Conservation (phyloP, 2,888 invertebrate species). For the Dasypolia templi region DNA sequence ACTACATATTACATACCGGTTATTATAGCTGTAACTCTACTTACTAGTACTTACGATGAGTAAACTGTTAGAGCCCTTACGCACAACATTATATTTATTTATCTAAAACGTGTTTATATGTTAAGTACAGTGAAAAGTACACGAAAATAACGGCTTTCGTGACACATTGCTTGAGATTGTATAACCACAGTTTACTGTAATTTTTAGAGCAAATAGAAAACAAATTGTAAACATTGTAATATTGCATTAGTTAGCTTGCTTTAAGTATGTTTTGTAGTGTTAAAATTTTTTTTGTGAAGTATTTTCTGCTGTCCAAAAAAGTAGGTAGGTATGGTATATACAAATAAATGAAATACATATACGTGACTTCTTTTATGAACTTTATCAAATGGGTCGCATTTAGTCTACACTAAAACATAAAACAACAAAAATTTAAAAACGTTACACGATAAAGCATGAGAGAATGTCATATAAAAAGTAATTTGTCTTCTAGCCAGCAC, state of each 20-base stretch:
- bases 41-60: not conserved
- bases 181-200: not conserved
- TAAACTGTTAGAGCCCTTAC: conserved; percentile 34
- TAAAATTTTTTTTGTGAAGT: no score
- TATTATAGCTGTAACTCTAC: conserved; percentile 1
- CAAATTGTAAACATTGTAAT: no score
- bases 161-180: not conserved
- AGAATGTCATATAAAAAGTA: conserved; percentile 48
- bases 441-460: conserved; percentile 22
- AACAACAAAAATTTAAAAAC: conserved; percentile 15
- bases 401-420: not conserved
- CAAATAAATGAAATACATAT: no score
- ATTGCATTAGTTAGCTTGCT: not conserved
- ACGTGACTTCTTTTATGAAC: not conserved
- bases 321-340: no score
- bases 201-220: conserved; percentile 3
- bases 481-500: conserved; percentile 50
- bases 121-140: conserved; percentile 24
- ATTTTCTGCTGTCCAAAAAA: no score
- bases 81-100: conserved; percentile 2
- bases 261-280: no score
- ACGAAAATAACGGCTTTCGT: conserved; percentile 14
- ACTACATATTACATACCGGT: not conserved
- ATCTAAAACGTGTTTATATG: conserved; percentile 26
- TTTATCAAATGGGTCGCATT: conserved; percentile 7